Evolutionary conservation across 2,113 vertebrate genomes (phyloP), one percentile per base, ranked within the genome.

Genomic region (Bombycilla garrulus): DNA sequence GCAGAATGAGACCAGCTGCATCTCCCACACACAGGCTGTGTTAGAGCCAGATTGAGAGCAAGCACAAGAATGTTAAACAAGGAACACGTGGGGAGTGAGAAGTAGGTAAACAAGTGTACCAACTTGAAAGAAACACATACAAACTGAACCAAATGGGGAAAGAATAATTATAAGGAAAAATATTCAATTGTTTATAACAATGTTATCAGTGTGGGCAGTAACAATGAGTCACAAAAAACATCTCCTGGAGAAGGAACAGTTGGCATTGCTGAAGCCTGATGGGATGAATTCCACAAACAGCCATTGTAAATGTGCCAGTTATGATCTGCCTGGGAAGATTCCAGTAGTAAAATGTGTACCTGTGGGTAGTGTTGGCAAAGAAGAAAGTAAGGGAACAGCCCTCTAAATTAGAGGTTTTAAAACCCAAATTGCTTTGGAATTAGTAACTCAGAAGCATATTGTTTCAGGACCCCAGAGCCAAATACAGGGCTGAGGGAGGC

Each of bases 141-240:
- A 90, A 83, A 83, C 72, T 17, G 47, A 94, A 86, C 44, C 77
- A 90, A 82, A 45, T 76, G 77, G n/a, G 69, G 79, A 45, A 90
- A 72, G 61, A 88, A 67, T 53, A 80, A 81, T 56, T 80, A 73
- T 47, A 86, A 86, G 38, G 47, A 67, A 88, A 96, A 62, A 24
- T 71, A 64, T 92, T 81, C 23, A 42, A 60, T 86, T 95, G 69
- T 84, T 95, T 89, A 57, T 79, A 93, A 91, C 60, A 91, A 67
- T 64, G 65, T 88, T 93, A 91, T 86, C 77, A 29, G n/a, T 76
- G 77, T 81, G 83, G 86, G 77, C 83, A 96, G 92, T 48, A 93
- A 89, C 77, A 93, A 89, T 44, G 77, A 95, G 36, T 88, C 65
- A 79, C 81, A 80, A 76, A 91, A 92, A 95, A 71, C n/a, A 92